Percentiles rank a stretch among this genome's conserved stretches.
These are phyloP conservation scores for Trichosurus vulpecula DNA, from an alignment of 2,797 vertebrate genomes.

Conservation along the genomic window DNA sequence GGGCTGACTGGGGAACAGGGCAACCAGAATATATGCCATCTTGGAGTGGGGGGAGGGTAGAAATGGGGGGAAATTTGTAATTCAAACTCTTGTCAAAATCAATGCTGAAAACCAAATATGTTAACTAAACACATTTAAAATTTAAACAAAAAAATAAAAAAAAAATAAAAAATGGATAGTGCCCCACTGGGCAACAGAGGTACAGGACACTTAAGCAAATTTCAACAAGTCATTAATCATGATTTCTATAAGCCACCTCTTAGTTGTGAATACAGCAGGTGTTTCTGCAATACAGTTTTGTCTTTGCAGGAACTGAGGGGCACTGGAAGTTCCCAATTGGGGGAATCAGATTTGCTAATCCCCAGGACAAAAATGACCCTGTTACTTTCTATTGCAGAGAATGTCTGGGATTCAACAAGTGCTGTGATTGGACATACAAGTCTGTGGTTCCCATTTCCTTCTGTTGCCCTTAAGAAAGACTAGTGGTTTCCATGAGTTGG, in stretches of 20 bases:
- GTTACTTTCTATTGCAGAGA: neutral
- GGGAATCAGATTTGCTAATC: neutral
- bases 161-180: too few species aligned
- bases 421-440: neutral
- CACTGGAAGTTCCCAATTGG: neutral
- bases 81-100: too few species aligned
- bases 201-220: neutral
- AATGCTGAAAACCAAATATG: too few species aligned
- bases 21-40: too few species aligned
- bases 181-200: neutral
- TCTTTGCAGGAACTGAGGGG: neutral
- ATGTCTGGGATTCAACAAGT: neutral
- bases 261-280: neutral
- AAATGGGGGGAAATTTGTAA: too few species aligned
- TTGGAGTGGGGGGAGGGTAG: too few species aligned
- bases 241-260: neutral
- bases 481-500: neutral
- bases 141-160: too few species aligned
- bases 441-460: neutral
- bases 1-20: too few species aligned
- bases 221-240: neutral
- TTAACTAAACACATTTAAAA: too few species aligned
- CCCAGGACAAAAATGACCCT: neutral
- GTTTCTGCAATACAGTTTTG: neutral
- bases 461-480: too few species aligned